Conservation (phyloP, 2,113 vertebrate genomes). For the Periophthalmodon schlosseri region DNA sequence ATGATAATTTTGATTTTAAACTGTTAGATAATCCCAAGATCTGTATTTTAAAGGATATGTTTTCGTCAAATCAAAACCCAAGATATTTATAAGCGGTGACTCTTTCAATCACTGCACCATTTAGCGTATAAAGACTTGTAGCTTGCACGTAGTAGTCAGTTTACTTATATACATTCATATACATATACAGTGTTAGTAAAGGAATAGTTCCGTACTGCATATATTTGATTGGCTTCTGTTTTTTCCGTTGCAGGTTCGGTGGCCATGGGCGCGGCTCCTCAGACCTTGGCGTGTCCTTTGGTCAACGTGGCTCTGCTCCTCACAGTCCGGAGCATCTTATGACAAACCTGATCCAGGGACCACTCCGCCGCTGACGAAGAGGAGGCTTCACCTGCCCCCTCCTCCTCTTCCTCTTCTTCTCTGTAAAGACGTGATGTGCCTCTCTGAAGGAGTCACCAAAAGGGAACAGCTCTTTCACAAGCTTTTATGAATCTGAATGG, state of each 20-base stretch:
- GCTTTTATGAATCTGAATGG: constrained; percentile 55
- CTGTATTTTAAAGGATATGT: too few species aligned
- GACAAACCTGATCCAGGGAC: constrained; percentile 60
- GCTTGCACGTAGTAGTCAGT: too few species aligned
- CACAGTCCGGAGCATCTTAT: constrained; percentile 83
- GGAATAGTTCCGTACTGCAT: too few species aligned
- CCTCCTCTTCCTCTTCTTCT: constrained; percentile 44
- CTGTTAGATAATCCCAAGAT: too few species aligned
- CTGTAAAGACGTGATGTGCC: constrained; percentile 42
- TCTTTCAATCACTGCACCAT: too few species aligned
- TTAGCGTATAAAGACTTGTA: too few species aligned
- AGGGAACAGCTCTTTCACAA: constrained; percentile 51
- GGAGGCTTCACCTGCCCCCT: constrained; percentile 44
- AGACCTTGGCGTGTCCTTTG: constrained; percentile 76
- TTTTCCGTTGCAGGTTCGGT: constrained; percentile 79
- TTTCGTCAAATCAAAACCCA: too few species aligned
- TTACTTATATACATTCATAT: too few species aligned
- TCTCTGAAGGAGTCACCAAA: constrained; percentile 52
- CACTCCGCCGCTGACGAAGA: constrained; percentile 35
- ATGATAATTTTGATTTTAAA: too few species aligned
- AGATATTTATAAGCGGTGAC: too few species aligned
- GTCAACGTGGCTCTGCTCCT: constrained; percentile 84
- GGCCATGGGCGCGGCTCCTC: constrained; percentile 81
- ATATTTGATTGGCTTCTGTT: neutral
- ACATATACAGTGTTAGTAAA: too few species aligned